Conservation (phyloP, 1,140 invertebrate genomes). For the Procambarus clarkii region DNA sequence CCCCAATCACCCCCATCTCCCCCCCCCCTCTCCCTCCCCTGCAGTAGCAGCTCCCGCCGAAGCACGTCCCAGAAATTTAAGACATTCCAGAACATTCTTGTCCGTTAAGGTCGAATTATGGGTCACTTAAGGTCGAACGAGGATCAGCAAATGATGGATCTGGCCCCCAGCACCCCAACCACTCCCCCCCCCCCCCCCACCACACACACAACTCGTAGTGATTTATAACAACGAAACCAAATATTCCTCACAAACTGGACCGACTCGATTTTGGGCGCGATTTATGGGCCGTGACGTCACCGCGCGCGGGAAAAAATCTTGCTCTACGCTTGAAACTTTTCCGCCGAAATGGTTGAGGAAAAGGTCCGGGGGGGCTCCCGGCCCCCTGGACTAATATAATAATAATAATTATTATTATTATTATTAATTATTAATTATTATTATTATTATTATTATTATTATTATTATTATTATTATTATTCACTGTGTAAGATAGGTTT, state of each 20-base stretch:
- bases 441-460: no score
- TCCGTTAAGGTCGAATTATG: slow-evolving; percentile 51
- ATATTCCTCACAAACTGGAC: slow-evolving; percentile 4
- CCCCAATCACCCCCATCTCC: background rate
- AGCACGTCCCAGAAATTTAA: slow-evolving; percentile 17
- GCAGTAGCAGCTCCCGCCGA: background rate
- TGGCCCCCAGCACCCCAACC: background rate
- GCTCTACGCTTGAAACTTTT: no score
- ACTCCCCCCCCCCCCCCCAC: background rate
- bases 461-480: no score
- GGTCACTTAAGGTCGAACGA: slow-evolving; percentile 21
- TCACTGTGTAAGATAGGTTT: no score
- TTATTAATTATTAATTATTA: no score
- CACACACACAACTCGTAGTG: background rate
- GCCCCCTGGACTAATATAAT: no score
- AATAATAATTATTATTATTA: no score
- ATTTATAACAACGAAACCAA: slow-evolving; percentile 33
- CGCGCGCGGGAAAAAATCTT: background rate
- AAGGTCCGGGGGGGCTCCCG: no score
- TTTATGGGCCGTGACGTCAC: background rate
- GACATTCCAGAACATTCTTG: slow-evolving; percentile 35
- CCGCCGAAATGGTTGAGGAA: no score
- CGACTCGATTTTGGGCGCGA: background rate
- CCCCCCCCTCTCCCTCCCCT: background rate
- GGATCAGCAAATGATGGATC: slow-evolving; percentile 47